Percentiles rank a stretch among this genome's conserved stretches.
Evolutionary conservation across 1,140 invertebrate species (phyloP).

Genomic region (Zaprionus inermis): DNA sequence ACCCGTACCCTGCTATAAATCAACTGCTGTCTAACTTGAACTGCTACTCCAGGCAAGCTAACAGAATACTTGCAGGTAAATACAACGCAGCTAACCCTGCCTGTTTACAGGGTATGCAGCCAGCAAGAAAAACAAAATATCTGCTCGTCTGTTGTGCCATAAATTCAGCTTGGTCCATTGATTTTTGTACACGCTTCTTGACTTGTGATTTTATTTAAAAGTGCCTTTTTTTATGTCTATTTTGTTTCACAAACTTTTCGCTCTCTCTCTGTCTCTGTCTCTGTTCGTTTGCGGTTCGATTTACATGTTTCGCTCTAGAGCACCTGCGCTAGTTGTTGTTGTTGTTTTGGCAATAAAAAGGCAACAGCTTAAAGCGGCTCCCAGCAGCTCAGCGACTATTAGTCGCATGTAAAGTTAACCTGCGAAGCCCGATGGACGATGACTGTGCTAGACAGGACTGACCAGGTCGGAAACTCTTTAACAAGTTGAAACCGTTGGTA

Average conservation of each 20-base stretch:
- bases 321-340: conserved; percentile 28
- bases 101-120: conserved; percentile 25
- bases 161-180: conserved; percentile 67
- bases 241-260: conserved; percentile 27
- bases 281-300: conserved; percentile 34
- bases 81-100: neutral
- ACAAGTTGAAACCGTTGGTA: conserved; percentile 6
- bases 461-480: conserved; percentile 32
- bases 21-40: neutral
- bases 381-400: conserved; percentile 54
- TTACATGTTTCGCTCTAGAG: conserved; percentile 40
- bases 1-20: conserved; percentile 2
- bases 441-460: neutral
- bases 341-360: conserved; percentile 31
- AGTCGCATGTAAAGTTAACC: conserved; percentile 56
- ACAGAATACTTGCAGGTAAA: neutral
- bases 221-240: conserved; percentile 52
- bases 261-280: neutral
- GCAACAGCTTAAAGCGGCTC: conserved; percentile 43
- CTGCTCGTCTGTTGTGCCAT: conserved; percentile 36
- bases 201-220: conserved; percentile 68
- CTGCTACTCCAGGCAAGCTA: neutral
- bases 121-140: conserved; percentile 19
- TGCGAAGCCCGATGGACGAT: too few relatives aligned
- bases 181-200: conserved; percentile 46